Conservation (phyloP, 2,113 vertebrate genomes). For the Delphinapterus leucas region DNA sequence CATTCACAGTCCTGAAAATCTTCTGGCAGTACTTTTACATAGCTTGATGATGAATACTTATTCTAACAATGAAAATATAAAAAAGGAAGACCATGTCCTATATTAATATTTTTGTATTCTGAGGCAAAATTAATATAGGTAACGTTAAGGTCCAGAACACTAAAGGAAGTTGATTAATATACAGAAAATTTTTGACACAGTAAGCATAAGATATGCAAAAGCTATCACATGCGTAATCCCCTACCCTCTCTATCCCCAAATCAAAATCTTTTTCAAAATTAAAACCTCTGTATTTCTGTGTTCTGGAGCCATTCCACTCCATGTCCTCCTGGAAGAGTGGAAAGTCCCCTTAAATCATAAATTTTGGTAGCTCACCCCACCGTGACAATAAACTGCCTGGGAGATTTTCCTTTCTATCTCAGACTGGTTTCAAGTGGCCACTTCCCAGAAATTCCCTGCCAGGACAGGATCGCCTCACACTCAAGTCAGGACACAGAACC, state of each 20-base stretch:
- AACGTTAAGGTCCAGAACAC: background rate
- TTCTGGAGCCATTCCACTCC: background rate
- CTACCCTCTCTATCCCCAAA: accelerated
- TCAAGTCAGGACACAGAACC: slow-evolving; percentile 7
- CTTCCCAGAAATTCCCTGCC: slow-evolving; percentile 49
- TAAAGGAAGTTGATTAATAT: background rate
- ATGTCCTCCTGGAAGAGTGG: background rate
- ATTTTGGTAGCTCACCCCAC: background rate
- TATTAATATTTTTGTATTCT: background rate
- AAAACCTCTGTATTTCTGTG: background rate
- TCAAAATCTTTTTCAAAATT: background rate
- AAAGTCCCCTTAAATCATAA: slow-evolving; percentile 14
- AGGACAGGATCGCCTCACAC: background rate
- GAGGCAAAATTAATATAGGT: background rate
- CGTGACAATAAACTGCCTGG: background rate
- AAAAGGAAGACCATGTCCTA: background rate
- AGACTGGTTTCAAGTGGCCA: slow-evolving; percentile 16
- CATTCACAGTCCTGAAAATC: background rate
- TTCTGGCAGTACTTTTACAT: background rate
- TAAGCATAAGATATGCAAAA: background rate
- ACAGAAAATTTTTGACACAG: background rate
- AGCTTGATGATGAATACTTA: background rate
- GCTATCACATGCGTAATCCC: background rate
- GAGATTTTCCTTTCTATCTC: background rate
- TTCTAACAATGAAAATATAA: background rate